A percentile compares a stretch with the other conserved stretches of the same genome.
These are phyloP conservation scores for Opisthocomus hoazin DNA, from an alignment of 2,113 vertebrate species.

Conservation along the genomic window DNA sequence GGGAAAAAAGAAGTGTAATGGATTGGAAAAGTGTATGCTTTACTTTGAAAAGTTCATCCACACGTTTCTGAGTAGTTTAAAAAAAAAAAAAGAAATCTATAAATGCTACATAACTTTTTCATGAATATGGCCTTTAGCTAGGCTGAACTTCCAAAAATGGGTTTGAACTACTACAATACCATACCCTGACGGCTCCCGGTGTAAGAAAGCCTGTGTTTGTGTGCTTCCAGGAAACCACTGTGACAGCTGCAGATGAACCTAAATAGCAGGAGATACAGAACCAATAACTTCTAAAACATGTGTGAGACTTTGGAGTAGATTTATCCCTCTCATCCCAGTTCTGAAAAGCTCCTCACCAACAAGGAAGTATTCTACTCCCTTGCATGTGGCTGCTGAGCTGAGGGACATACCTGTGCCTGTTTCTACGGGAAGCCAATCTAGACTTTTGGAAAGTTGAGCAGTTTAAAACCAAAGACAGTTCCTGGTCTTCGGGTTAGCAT, in stretches of 20 bases:
- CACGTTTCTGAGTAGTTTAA: neutral
- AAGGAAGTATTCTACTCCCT: neutral
- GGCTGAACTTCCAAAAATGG: slow-evolving; percentile 20
- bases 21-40: slow-evolving; percentile 23
- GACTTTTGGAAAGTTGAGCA: neutral
- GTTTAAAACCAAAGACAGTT: neutral
- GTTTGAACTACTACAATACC: slow-evolving; percentile 2
- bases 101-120: slow-evolving; percentile 52
- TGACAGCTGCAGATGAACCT: neutral
- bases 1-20: slow-evolving; percentile 32
- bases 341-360: neutral
- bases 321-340: neutral
- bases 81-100: neutral
- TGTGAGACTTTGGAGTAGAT: neutral
- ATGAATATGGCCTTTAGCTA: slow-evolving; percentile 38
- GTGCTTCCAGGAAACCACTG: slow-evolving; percentile 9
- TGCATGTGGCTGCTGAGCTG: neutral
- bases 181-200: neutral
- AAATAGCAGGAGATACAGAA: neutral
- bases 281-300: neutral
- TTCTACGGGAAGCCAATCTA: neutral
- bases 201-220: neutral
- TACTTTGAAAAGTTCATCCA: slow-evolving; percentile 37
- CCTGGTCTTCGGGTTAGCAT: neutral
- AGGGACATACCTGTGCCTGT: accelerated